phyloP scores from a whole-genome alignment of 2,888 invertebrate species.

The Eueremaeus valkanovi region DNA sequence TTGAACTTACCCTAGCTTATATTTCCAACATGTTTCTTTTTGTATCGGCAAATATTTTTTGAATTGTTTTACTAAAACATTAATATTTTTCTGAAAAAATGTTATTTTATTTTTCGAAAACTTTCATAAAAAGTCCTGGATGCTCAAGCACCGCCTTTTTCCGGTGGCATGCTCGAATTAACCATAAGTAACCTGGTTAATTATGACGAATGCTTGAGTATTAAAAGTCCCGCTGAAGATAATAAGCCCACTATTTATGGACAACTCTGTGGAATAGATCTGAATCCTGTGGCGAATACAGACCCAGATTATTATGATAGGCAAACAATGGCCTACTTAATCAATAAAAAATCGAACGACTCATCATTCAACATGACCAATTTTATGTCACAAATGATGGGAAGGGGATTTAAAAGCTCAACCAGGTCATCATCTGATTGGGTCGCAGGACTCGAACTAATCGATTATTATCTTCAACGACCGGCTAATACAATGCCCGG shows the following conservation, averaged over 20 bases:
- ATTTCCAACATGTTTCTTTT: too few relatives aligned
- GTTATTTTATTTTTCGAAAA: neutral
- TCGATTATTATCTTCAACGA: neutral
- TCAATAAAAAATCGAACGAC: neutral
- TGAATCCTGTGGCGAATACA: neutral
- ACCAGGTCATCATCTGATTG: neutral
- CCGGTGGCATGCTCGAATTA: neutral
- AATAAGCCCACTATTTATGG: slow-evolving; percentile 19
- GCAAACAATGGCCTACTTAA: too few relatives aligned
- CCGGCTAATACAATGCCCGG: neutral
- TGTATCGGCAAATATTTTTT: too few relatives aligned
- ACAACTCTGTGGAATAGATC: slow-evolving; percentile 5
- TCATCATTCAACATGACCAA: neutral
- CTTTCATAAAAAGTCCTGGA: neutral
- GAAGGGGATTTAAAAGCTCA: neutral
- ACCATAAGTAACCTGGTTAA: neutral
- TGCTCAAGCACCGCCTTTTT: neutral
- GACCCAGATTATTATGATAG: too few relatives aligned
- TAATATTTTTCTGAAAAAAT: neutral
- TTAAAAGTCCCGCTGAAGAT: slow-evolving; percentile 9
- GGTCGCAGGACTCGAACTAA: neutral
- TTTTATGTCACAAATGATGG: too few relatives aligned
- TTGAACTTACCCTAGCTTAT: too few relatives aligned
- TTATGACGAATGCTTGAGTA: slow-evolving; percentile 29
- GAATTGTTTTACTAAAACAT: too few relatives aligned